Conservation (phyloP, 2,797 vertebrate species). For the Sandelia bainsii region DNA sequence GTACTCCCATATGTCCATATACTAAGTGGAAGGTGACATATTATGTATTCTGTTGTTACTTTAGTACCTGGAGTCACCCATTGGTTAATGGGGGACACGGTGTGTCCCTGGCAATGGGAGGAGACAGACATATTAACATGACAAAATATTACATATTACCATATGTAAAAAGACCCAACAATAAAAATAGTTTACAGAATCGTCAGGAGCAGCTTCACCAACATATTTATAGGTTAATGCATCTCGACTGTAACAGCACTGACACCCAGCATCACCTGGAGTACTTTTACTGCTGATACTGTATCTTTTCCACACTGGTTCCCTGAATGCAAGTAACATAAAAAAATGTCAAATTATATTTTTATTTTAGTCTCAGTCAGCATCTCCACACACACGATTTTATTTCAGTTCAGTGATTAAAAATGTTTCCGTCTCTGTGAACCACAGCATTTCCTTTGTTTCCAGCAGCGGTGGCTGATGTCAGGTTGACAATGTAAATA, state of each 20-base stretch:
- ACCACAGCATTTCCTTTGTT: background rate
- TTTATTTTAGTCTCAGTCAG: background rate
- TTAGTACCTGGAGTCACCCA: constrained; percentile 41
- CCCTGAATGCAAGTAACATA: background rate
- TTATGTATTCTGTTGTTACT: constrained; percentile 28
- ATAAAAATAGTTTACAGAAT: too few relatives aligned
- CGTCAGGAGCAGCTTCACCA: background rate
- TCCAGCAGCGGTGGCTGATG: background rate
- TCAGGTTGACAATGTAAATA: background rate
- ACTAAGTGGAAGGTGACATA: background rate
- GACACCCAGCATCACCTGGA: too few relatives aligned
- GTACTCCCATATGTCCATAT: constrained; percentile 1
- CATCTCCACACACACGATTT: background rate
- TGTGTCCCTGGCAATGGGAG: constrained; percentile 41
- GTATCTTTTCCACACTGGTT: background rate
- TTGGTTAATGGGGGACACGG: constrained; percentile 28
- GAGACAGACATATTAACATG: constrained; percentile 22
- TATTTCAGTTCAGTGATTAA: background rate
- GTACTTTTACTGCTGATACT: background rate
- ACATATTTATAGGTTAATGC: background rate
- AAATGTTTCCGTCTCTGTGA: background rate
- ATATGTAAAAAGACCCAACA: too few relatives aligned
- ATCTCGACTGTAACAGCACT: too few relatives aligned
- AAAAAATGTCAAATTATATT: background rate
- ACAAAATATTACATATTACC: too few relatives aligned